A percentile compares a stretch with the other conserved stretches of the same genome.
phyloP scores from a whole-genome alignment of 2,113 vertebrate species.

The Lampris incognitus region DNA sequence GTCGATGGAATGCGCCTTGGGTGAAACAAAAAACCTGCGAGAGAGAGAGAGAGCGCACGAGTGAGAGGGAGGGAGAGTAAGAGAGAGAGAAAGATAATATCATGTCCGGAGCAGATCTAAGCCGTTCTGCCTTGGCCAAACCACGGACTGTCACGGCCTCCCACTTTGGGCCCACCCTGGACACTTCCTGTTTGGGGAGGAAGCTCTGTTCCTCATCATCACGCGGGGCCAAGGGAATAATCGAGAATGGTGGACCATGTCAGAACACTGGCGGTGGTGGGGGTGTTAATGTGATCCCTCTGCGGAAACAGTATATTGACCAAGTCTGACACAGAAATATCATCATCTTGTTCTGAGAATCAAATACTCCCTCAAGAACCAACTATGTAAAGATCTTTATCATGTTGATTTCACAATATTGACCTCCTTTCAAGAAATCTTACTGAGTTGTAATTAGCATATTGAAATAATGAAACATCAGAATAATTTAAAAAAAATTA shows the following conservation, averaged over 20 bases:
- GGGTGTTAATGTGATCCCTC: too few species aligned
- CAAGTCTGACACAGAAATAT: too few species aligned
- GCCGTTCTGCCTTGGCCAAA: conserved; percentile 54
- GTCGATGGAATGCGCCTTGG: conserved; percentile 28
- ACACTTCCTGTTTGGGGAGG: conserved; percentile 60
- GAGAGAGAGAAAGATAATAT: conserved; percentile 65
- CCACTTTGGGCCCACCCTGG: conserved; percentile 66
- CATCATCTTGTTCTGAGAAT: conserved; percentile 14
- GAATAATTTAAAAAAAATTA: too few species aligned
- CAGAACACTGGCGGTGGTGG: not conserved
- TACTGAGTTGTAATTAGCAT: too few species aligned
- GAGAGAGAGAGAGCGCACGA: conserved; percentile 5
- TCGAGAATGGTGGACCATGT: conserved; percentile 47
- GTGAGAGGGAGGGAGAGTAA: not conserved
- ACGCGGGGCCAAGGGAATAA: conserved; percentile 39
- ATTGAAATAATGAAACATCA: too few species aligned
- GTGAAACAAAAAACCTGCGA: conserved; percentile 9
- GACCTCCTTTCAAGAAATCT: too few species aligned
- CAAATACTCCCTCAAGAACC: too few species aligned
- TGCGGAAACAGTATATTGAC: too few species aligned
- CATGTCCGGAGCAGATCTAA: conserved; percentile 52
- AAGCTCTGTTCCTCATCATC: too few species aligned
- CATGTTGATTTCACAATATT: too few species aligned
- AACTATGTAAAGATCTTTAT: too few species aligned
- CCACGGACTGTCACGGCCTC: conserved; percentile 43